A percentile compares a stretch with the other conserved stretches of the same genome.
These are phyloP conservation scores for Ancistrus triradiatus DNA, from an alignment of 2,113 vertebrate species.

Conservation along the genomic window DNA sequence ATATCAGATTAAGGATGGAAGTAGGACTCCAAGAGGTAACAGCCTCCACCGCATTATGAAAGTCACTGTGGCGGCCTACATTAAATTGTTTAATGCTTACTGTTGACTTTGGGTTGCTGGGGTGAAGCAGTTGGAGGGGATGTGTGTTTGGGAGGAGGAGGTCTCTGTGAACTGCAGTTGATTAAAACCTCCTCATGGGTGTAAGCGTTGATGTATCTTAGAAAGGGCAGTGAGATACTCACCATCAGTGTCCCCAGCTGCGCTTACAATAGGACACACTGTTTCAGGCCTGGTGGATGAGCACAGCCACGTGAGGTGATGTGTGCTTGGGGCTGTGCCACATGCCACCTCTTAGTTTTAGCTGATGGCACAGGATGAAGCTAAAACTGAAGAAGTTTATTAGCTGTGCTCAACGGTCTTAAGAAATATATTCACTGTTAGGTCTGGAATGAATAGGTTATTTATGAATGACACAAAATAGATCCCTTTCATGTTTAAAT, in stretches of 20 bases:
- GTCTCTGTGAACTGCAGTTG: conserved; percentile 60
- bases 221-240: conserved; percentile 51
- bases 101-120: conserved; percentile 68
- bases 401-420: conserved; percentile 1
- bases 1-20: conserved; percentile 63
- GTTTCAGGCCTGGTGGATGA: conserved; percentile 43
- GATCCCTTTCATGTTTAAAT: background rate
- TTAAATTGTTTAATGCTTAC: conserved; percentile 70
- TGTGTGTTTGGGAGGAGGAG: conserved; percentile 36
- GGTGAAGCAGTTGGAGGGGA: conserved; percentile 64
- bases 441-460: background rate
- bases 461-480: conserved; percentile 3
- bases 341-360: conserved; percentile 53
- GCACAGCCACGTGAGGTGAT: conserved; percentile 51
- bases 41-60: conserved; percentile 58
- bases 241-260: conserved; percentile 43
- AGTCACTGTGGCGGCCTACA: conserved; percentile 53
- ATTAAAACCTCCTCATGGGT: conserved; percentile 68
- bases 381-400: conserved; percentile 22
- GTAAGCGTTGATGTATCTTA: conserved; percentile 53
- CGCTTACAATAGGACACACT: conserved; percentile 50
- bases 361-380: conserved; percentile 8
- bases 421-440: conserved; percentile 8
- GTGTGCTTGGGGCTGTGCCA: conserved; percentile 47
- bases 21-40: conserved; percentile 52